These are phyloP conservation scores for Athalia cordata DNA, from an alignment of 2,888 invertebrate species.

Conservation along the genomic window DNA sequence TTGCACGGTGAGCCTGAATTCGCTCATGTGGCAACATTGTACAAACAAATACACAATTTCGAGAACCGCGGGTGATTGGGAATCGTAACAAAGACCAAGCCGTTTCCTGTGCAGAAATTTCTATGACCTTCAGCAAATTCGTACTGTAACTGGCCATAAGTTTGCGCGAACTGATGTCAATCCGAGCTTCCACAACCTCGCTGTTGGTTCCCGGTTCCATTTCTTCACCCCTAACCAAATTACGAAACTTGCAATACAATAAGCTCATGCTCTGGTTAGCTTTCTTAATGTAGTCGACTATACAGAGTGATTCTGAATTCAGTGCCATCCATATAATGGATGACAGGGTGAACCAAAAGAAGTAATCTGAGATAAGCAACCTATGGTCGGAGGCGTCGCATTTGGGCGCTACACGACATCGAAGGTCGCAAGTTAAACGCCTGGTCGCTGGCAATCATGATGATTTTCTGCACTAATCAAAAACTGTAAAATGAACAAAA, in stretches of 20 bases:
- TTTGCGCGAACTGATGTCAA: conserved; percentile 1
- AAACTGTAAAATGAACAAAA: no score
- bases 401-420: no score
- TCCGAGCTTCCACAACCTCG: background rate
- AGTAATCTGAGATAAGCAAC: no score
- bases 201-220: background rate
- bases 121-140: background rate
- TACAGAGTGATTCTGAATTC: background rate
- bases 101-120: background rate
- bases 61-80: background rate
- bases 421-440: no score
- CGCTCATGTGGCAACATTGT: background rate
- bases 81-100: conserved; percentile 1
- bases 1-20: background rate
- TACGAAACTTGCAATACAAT: background rate
- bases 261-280: background rate
- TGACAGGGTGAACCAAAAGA: background rate
- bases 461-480: background rate
- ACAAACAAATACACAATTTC: background rate
- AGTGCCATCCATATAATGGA: no score
- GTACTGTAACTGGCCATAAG: background rate
- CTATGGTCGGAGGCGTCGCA: no score
- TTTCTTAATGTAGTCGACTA: background rate
- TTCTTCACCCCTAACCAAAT: background rate
- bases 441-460: background rate